Evolutionary conservation across 1,140 invertebrate genomes (phyloP).

Genomic region (Tigriopus japonicus): DNA sequence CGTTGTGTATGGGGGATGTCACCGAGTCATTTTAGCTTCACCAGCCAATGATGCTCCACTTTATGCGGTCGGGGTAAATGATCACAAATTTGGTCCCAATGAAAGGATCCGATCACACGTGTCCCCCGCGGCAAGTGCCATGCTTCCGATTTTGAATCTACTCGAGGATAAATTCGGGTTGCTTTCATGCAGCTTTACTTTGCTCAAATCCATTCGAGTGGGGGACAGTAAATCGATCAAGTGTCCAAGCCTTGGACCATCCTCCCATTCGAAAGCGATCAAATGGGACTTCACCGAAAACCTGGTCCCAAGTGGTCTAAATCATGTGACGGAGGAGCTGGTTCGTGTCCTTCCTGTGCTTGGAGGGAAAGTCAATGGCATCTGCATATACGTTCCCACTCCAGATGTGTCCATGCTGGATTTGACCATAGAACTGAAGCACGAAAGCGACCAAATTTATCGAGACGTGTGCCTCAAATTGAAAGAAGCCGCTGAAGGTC

Average conservation of each 20-base stretch:
- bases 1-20: background rate
- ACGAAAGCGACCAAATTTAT: background rate
- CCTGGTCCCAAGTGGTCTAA: background rate
- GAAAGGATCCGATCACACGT: background rate
- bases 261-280: background rate
- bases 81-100: background rate
- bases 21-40: background rate
- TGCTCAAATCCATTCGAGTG: background rate
- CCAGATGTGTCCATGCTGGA: background rate
- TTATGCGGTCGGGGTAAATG: background rate
- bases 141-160: background rate
- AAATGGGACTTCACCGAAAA: background rate
- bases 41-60: background rate
- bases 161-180: background rate
- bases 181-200: background rate
- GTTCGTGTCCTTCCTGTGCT: background rate
- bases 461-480: background rate
- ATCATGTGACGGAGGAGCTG: background rate
- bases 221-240: background rate
- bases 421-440: background rate
- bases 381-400: background rate
- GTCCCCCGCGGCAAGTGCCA: background rate
- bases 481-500: constrained; percentile 1
- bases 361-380: background rate
- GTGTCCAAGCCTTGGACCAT: background rate